phyloP scores from a whole-genome alignment of 1,140 invertebrate species.

The Magallana ariakensis region DNA sequence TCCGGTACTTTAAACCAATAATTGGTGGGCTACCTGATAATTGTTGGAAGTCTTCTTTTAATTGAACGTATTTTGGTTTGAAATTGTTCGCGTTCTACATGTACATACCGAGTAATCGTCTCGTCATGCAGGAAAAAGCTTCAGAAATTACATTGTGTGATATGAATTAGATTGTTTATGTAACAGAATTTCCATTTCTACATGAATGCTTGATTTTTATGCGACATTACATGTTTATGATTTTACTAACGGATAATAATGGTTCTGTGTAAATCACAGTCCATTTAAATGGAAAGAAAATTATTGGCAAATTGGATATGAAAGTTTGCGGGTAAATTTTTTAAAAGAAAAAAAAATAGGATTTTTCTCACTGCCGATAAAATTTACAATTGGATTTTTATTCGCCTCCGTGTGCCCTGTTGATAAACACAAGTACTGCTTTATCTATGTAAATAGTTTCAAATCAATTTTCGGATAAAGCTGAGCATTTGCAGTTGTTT shows the following conservation, averaged over 20 bases:
- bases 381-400: background rate
- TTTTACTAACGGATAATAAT: background rate
- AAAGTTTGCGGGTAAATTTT: background rate
- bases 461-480: background rate
- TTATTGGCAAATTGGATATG: background rate
- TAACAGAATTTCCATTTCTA: too few species aligned
- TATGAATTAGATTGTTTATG: too few species aligned
- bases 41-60: too few species aligned
- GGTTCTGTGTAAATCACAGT: background rate
- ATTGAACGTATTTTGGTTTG: too few species aligned
- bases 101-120: too few species aligned
- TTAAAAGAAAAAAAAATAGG: too few species aligned
- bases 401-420: background rate
- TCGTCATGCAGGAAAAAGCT: too few species aligned
- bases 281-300: conserved; percentile 29
- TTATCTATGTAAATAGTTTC: background rate
- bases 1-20: too few species aligned
- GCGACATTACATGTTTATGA: background rate
- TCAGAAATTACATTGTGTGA: too few species aligned
- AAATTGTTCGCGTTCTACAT: too few species aligned
- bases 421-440: background rate
- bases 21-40: too few species aligned
- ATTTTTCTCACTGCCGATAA: conserved; percentile 1
- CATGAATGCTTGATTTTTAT: background rate
- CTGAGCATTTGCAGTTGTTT: background rate